Base-by-base conservation (phyloP, 2,888 invertebrate species). In the Drosophila lacicola region DNA sequence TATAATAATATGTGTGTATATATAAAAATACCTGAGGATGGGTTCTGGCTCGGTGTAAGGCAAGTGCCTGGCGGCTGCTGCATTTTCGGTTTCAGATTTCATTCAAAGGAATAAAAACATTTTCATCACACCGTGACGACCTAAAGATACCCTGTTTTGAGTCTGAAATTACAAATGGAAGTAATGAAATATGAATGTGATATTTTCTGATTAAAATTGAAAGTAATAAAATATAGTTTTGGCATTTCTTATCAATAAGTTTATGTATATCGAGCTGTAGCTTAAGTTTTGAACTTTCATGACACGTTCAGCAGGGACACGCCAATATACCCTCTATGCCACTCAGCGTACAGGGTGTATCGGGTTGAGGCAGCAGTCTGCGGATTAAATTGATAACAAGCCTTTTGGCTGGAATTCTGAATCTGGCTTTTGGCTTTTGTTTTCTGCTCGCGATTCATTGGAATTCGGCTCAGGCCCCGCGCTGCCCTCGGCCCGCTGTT, bases 301-400 rank as follows among this genome's bases (percentile, higher is more conserved):
- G 17, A 6, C 4, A 6, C 13, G 33, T 17, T 13, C 41, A 25
- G 21, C 21, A 4, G 4, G 0, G 21, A 4, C 4, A 8, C 9
- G 0, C 49, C 4, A 8, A 11, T 36, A 60, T 44, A 42, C 36
- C 63, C 60, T 4, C 10, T 10, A 1, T 4, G 5, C 4, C 10
- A n/a, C 0, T 9, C 17, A 0, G 1, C 10, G 3, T 19, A 39
- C 33, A 41, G 21, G 1, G 66, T 2, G 47, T 21, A 29, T 29
- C 29, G 8, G 3, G 29, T 44, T 10, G 5, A 13, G 11, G 10
- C 17, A 33, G n/a, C 36, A 21, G 56, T 56, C 51, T 14, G 65
- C 54, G 82, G 86, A 82, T 90, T 89, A 87, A 90, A 90, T 71
- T 86, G 90, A 90, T 88, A 88, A 90, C 83, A 79, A 81, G 87